phyloP scores from a whole-genome alignment of 2,797 vertebrate species.

The Sciaenops ocellatus region DNA sequence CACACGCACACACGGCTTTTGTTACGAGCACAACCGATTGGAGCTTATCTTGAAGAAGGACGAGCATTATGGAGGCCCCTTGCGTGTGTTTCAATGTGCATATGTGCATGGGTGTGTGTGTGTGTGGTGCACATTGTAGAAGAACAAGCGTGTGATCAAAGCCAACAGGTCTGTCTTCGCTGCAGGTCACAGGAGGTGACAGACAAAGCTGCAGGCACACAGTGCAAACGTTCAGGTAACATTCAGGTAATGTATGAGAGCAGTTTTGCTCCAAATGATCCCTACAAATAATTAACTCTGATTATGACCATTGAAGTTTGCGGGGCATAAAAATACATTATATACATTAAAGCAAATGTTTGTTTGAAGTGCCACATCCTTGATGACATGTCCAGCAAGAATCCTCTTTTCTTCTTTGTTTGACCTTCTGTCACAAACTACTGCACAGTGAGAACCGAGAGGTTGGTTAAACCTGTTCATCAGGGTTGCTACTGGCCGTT shows the following conservation, averaged over 20 bases:
- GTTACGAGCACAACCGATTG: constrained; percentile 39
- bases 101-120: constrained; percentile 18
- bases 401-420: constrained; percentile 1
- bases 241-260: not conserved
- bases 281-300: not conserved
- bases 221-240: constrained; percentile 1
- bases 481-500: not conserved
- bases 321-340: not conserved
- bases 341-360: not conserved
- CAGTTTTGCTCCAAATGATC: not conserved
- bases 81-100: constrained; percentile 1
- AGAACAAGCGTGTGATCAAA: constrained; percentile 69
- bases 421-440: constrained; percentile 15
- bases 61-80: constrained; percentile 19
- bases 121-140: constrained; percentile 23
- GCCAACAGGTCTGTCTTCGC: constrained; percentile 54
- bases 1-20: not conserved
- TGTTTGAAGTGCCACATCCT: constrained; percentile 10
- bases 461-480: constrained; percentile 37
- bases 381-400: not conserved
- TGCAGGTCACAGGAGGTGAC: constrained; percentile 62
- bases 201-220: constrained; percentile 39
- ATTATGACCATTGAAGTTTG: too few species aligned
- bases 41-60: constrained; percentile 36
- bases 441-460: not conserved